Evolutionary conservation across 1,140 invertebrate genomes (phyloP).

Genomic region (Drosophila lini): DNA sequence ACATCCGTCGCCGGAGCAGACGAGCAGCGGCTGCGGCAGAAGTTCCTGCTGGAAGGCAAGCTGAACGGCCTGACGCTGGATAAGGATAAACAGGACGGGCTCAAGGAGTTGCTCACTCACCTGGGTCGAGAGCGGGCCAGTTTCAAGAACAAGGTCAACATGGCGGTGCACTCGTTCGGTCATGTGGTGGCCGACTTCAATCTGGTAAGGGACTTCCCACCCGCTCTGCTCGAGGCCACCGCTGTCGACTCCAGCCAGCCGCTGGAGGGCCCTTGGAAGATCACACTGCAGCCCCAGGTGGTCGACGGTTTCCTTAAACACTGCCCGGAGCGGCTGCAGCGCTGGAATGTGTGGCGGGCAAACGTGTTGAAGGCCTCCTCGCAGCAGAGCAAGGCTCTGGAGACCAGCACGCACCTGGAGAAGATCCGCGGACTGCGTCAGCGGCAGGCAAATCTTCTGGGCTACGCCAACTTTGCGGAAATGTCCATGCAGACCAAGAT

Average conservation of each 20-base stretch:
- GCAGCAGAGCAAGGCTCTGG: conserved; percentile 87
- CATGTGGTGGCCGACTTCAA: conserved; percentile 88
- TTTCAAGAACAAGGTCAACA: conserved; percentile 88
- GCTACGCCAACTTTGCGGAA: conserved; percentile 91
- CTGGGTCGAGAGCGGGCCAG: conserved; percentile 86
- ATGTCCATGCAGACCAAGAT: conserved; percentile 98
- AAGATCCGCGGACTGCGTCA: conserved; percentile 89
- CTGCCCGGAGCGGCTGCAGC: conserved; percentile 90
- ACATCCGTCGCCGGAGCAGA: conserved; percentile 77
- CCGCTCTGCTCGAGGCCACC: conserved; percentile 88
- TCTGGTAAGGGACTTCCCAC: conserved; percentile 90
- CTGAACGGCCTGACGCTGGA: conserved; percentile 90
- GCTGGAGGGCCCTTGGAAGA: conserved; percentile 90
- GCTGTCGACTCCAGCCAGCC: conserved; percentile 87
- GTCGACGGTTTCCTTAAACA: conserved; percentile 91
- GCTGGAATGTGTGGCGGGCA: conserved; percentile 94
- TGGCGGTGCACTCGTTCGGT: conserved; percentile 87
- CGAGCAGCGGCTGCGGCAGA: conserved; percentile 89
- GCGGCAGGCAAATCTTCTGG: conserved; percentile 90
- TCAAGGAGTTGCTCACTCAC: conserved; percentile 85
- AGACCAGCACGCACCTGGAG: conserved; percentile 91
- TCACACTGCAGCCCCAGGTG: conserved; percentile 90
- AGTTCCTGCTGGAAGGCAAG: conserved; percentile 92
- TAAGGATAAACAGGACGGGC: conserved; percentile 79
- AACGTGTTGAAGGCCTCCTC: conserved; percentile 89